Evolutionary conservation across 2,113 vertebrate genomes (phyloP).

Genomic region (Herpetotheres cachinnans): DNA sequence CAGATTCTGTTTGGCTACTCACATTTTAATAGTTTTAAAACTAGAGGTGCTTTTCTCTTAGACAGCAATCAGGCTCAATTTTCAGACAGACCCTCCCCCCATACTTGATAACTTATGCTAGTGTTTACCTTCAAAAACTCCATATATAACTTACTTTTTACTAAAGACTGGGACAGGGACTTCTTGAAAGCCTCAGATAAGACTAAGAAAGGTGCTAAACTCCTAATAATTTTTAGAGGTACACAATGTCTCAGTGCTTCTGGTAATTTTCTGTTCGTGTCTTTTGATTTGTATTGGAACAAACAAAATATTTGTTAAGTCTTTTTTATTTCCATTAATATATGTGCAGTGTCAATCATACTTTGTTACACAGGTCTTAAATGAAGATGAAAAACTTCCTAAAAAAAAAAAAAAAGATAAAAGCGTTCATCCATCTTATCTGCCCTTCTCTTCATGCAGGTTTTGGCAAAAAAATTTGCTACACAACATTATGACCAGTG

Average conservation of each 20-base stretch:
- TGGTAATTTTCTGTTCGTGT: neutral
- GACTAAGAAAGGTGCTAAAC: neutral
- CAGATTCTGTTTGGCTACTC: neutral
- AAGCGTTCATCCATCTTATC: neutral
- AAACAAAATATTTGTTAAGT: neutral
- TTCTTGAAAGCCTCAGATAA: neutral
- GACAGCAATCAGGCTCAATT: neutral
- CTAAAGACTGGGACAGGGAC: neutral
- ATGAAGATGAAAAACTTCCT: neutral
- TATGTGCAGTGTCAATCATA: neutral
- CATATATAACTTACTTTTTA: neutral
- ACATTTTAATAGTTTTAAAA: neutral
- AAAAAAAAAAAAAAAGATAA: neutral
- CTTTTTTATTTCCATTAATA: neutral
- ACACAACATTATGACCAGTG: neutral
- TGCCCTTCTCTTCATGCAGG: neutral
- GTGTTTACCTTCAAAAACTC: neutral
- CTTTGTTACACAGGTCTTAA: neutral
- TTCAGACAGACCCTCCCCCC: neutral
- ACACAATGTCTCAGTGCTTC: neutral
- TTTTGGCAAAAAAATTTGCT: neutral
- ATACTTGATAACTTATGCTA: neutral
- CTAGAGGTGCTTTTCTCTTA: neutral
- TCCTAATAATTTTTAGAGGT: neutral
- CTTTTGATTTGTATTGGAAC: neutral